Conservation (phyloP, 2,888 invertebrate species). For the Margaritifera margaritifera region DNA sequence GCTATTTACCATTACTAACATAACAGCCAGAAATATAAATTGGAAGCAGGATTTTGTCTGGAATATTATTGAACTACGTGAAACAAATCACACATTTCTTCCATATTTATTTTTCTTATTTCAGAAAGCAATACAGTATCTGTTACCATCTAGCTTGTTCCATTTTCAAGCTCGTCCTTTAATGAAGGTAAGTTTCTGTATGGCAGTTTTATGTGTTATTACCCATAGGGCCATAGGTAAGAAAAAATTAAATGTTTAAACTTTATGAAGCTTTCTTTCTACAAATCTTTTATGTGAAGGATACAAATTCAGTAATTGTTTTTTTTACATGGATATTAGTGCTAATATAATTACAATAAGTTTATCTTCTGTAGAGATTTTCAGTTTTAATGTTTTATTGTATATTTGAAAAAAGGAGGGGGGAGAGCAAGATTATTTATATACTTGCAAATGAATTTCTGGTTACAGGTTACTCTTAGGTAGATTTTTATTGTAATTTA, state of each 20-base stretch:
- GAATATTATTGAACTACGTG: background rate
- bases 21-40: too few species aligned
- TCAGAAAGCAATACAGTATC: constrained; percentile 89
- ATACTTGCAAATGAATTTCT: too few species aligned
- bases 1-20: too few species aligned
- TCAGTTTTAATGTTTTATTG: too few species aligned
- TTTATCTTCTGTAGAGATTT: too few species aligned
- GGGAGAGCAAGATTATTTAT: too few species aligned
- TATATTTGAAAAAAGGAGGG: too few species aligned
- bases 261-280: too few species aligned
- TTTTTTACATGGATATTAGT: background rate
- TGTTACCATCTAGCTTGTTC: constrained; percentile 96
- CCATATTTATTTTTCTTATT: constrained; percentile 57
- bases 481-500: too few species aligned
- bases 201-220: background rate
- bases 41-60: background rate
- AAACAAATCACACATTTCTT: background rate
- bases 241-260: too few species aligned
- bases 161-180: constrained; percentile 89
- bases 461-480: too few species aligned
- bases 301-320: background rate
- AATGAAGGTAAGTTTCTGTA: constrained; percentile 78
- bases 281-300: constrained; percentile 1
- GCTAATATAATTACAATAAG: background rate
- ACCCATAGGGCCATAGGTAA: too few species aligned